Base-by-base conservation (phyloP, 1,140 invertebrate species). In the Matsumurasca onukii region DNA sequence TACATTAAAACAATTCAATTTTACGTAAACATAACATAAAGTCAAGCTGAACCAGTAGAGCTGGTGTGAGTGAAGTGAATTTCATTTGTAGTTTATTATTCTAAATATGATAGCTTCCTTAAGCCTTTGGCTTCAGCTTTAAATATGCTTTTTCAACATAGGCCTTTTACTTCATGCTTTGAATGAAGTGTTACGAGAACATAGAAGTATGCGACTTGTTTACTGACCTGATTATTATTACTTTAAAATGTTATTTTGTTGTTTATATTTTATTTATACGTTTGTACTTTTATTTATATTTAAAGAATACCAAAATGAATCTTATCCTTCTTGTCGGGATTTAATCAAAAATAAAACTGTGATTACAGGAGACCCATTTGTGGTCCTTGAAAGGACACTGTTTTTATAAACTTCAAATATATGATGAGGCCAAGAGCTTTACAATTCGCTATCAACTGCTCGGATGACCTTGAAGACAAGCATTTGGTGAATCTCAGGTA, bases 401-500 rank as follows among this genome's bases (percentile, higher is more conserved):
- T 29, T 59, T 59, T 13, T 59, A 27, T n/a, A 59, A 59, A 59
- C 55, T 59, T 2, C 2, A 59, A 9, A 27, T 22, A 5, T 24
- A 3, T 27, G 25, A 25, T 5, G 55, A 59, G 30, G 55, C 55
- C 2, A 59, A 59, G 9, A 59, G 55, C 55, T 5, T 59, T 22
- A 9, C 55, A 59, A 9, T 13, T 59, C 12, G 55, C 55, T 9
- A 12, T 59, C 5, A 59, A 59, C 25, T 59, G 25, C 22, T 39
- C 5, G 5, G 5, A 59, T 2, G 25, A 27, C 24, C 2, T 3
- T 22, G 22, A 59, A 9, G 25, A 59, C 25, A 22, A 29, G 15
- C 55, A 59, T 59, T n/a, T 59, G 5, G 24, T 59, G 3, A 59
- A 59, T 27, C 24, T 59, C 9, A 59, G 55, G 55, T 59, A 59